phyloP scores from a whole-genome alignment of 2,797 vertebrate species.

The Myotis vivesi region DNA sequence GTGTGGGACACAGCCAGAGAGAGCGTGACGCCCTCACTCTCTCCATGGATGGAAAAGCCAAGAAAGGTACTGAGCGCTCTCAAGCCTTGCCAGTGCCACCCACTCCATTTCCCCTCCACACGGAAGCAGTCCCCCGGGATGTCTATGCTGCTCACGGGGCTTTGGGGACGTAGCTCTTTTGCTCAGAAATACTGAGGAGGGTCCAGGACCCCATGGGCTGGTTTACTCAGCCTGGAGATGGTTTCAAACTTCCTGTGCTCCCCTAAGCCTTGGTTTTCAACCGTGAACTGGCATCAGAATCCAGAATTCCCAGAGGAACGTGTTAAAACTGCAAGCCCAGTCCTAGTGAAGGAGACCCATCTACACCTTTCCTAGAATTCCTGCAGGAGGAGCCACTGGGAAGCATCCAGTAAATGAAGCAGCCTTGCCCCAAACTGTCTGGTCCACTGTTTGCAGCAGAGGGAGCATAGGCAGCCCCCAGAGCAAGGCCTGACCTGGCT shows the following conservation, averaged over 20 bases:
- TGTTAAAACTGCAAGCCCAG: neutral
- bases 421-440: neutral
- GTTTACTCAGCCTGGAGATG: neutral
- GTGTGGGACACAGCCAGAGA: neutral
- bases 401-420: neutral
- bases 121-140: accelerated
- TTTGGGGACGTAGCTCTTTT: neutral
- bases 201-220: neutral
- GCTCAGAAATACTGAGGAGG: neutral
- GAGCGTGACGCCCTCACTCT: neutral
- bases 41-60: accelerated
- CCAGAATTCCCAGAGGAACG: neutral
- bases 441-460: neutral
- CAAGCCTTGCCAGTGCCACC: accelerated
- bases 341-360: neutral
- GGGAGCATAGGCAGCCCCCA: neutral
- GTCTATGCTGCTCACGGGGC: neutral
- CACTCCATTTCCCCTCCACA: neutral
- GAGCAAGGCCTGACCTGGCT: neutral
- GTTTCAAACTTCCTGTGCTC: neutral
- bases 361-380: neutral
- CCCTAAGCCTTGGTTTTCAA: neutral
- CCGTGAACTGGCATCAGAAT: neutral
- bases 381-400: neutral
- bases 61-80: neutral